These are phyloP conservation scores for Acromyrmex charruanus DNA, from an alignment of 1,140 invertebrate genomes.

Conservation along the genomic window DNA sequence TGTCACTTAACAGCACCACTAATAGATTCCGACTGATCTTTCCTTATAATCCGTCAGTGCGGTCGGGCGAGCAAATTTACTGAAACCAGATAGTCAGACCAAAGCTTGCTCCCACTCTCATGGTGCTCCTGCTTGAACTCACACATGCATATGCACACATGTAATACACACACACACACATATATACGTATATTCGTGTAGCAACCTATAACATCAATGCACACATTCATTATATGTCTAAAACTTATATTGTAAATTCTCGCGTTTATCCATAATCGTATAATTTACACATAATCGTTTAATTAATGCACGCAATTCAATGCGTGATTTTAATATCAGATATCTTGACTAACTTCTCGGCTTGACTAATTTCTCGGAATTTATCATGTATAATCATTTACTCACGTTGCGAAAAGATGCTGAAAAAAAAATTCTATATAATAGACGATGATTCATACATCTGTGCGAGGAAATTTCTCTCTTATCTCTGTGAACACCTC, in stretches of 20 bases:
- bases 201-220: constrained; percentile 69
- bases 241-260: constrained; percentile 70
- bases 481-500: constrained; percentile 34
- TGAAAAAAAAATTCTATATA: not conserved
- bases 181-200: not conserved
- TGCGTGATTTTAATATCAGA: constrained; percentile 19
- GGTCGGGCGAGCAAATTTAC: constrained; percentile 76
- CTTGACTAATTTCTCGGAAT: not conserved
- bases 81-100: constrained; percentile 74
- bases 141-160: not conserved
- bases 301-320: not conserved
- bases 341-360: not conserved
- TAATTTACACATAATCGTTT: not conserved
- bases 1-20: constrained; percentile 79
- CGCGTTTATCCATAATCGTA: not conserved
- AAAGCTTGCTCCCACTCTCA: constrained; percentile 80
- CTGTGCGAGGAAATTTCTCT: constrained; percentile 40
- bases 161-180: not conserved
- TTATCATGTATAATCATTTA: constrained; percentile 6
- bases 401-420: constrained; percentile 17
- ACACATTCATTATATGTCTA: constrained; percentile 71
- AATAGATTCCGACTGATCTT: constrained; percentile 79
- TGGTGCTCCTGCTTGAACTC: constrained; percentile 70
- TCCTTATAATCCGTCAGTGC: constrained; percentile 53
- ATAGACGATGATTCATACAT: constrained; percentile 38